Conservation (phyloP, 2,888 invertebrate species). For the Eilema sororculum region DNA sequence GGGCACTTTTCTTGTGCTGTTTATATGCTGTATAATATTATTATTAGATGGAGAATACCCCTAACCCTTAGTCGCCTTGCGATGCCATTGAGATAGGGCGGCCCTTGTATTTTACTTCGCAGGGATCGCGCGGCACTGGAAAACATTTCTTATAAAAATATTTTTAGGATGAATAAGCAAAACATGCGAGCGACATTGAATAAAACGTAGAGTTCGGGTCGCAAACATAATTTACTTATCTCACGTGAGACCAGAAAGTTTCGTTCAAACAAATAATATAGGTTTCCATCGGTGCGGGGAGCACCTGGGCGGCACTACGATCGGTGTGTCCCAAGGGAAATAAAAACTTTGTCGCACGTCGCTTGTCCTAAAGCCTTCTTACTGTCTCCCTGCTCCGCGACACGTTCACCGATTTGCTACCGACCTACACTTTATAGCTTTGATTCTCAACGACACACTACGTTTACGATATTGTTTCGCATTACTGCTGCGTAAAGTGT, state of each 20-base stretch:
- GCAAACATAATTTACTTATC: slow-evolving; percentile 85
- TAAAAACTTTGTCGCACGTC: slow-evolving; percentile 87
- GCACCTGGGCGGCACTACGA: slow-evolving; percentile 85
- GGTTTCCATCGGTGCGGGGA: slow-evolving; percentile 81
- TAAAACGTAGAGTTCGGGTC: slow-evolving; percentile 74
- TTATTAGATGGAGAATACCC: not conserved
- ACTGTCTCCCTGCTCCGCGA: slow-evolving; percentile 74
- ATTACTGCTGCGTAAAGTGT: slow-evolving; percentile 72
- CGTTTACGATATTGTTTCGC: slow-evolving; percentile 83
- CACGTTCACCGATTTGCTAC: slow-evolving; percentile 82
- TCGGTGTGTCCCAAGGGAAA: slow-evolving; percentile 85
- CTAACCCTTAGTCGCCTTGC: slow-evolving; percentile 6
- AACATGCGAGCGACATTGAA: slow-evolving; percentile 73
- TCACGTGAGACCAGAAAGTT: slow-evolving; percentile 85
- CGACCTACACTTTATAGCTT: slow-evolving; percentile 81
- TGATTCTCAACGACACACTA: slow-evolving; percentile 81
- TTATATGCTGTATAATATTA: not conserved
- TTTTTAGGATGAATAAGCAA: slow-evolving; percentile 60
- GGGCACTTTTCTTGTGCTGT: not conserved
- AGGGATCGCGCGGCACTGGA: not conserved
- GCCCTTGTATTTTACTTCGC: not conserved
- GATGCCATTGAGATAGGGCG: not conserved
- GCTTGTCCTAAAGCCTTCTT: slow-evolving; percentile 84
- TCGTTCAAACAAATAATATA: slow-evolving; percentile 86
- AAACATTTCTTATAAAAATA: slow-evolving; percentile 39